These are phyloP conservation scores for Zosterops lateralis DNA, from an alignment of 2,113 vertebrate genomes.

Conservation along the genomic window DNA sequence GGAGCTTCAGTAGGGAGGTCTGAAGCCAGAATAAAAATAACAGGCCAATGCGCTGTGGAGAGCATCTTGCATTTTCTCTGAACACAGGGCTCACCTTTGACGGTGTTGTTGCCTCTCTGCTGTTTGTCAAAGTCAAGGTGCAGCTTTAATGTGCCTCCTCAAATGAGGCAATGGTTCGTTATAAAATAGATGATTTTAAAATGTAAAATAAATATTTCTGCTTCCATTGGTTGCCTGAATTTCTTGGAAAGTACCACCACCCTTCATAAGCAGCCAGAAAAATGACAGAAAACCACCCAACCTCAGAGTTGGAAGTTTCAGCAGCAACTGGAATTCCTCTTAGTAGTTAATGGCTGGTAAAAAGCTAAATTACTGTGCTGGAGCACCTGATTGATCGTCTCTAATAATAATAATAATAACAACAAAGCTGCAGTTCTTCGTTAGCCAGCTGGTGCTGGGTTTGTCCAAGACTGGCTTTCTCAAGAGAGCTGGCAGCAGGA, in stretches of 20 bases:
- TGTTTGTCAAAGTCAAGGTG: neutral
- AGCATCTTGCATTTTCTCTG: neutral
- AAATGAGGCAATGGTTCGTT: neutral
- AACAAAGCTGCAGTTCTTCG: neutral
- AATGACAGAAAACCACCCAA: neutral
- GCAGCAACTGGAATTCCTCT: neutral
- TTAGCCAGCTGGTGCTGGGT: constrained; percentile 1
- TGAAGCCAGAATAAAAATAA: neutral
- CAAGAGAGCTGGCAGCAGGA: neutral
- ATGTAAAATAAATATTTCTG: neutral
- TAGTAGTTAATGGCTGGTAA: neutral
- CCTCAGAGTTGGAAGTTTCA: neutral
- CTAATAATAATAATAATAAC: neutral
- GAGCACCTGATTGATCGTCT: neutral
- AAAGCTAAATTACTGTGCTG: neutral
- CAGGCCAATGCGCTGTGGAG: neutral
- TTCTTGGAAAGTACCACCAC: neutral
- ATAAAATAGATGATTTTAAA: neutral
- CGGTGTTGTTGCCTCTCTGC: neutral
- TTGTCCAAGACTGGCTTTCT: neutral
- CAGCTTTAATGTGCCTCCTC: neutral
- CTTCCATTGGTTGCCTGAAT: neutral
- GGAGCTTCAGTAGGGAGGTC: neutral
- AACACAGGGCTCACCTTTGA: neutral
- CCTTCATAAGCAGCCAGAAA: neutral